These are phyloP conservation scores for Pilophorus perplexus DNA, from an alignment of 2,888 invertebrate species.

Conservation along the genomic window DNA sequence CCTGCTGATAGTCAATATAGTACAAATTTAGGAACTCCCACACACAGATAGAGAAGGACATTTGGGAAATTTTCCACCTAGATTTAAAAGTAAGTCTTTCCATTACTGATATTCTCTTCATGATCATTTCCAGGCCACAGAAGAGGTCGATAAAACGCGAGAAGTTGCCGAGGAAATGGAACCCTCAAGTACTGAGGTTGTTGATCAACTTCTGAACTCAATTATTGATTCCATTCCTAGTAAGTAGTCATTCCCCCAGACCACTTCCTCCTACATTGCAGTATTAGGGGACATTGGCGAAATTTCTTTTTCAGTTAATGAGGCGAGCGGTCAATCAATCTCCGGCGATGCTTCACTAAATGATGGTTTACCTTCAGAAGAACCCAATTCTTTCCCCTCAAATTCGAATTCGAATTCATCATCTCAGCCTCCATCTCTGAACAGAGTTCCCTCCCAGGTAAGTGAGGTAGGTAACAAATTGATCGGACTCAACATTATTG, in stretches of 20 bases:
- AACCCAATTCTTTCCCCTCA: conserved; percentile 25
- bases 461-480: conserved; percentile 45
- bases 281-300: too few species aligned
- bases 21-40: too few species aligned
- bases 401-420: too few species aligned
- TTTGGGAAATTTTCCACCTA: too few species aligned
- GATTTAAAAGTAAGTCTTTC: too few species aligned
- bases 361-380: conserved; percentile 18
- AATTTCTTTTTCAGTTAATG: conserved; percentile 18
- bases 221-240: conserved; percentile 53
- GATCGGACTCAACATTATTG: too few species aligned
- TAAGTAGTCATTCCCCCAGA: conserved; percentile 36
- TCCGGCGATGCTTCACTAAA: conserved; percentile 17
- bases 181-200: conserved; percentile 51
- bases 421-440: conserved; percentile 41
- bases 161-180: conserved; percentile 39
- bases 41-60: too few species aligned
- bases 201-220: conserved; percentile 53
- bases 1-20: too few species aligned
- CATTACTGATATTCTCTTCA: too few species aligned
- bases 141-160: conserved; percentile 49
- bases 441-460: conserved; percentile 53
- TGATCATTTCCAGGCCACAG: conserved; percentile 51
- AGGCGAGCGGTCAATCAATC: conserved; percentile 12
- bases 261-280: too few species aligned